Evolutionary conservation across 2,888 invertebrate species (phyloP), one percentile per base, ranked within the genome.

Genomic region (Metopia argyrocephala): DNA sequence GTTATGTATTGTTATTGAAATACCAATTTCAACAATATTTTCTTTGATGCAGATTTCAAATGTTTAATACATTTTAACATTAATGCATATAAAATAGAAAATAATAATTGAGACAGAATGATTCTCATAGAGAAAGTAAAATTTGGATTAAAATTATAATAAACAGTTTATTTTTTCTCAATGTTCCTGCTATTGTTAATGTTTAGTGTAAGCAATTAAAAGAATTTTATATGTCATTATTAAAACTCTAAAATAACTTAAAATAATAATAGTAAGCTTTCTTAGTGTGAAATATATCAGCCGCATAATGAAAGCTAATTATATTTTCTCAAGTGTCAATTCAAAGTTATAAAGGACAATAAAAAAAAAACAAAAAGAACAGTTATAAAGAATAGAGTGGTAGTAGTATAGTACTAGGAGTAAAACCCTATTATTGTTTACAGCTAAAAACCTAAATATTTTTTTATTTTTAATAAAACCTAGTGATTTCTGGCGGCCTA

Each of bases 141-240:
- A 61, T 38, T 31, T 46, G 45, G 54, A 38, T 52, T 48, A 25
- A 56, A 69, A 59, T 50, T 3, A 46, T 57, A 50, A 38, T 5
- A 20, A 52, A 64, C 28, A 48, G 56, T 38, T 73, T 52, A n/a
- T n/a, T n/a, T n/a, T n/a, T 83, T 84, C 76, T 84, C 81, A 80
- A 69, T 12, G 79, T 83, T 78, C 81, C 83, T 66, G 65, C 46
- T 62, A 66, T 75, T 27, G 27, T 54, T 62, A 28, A 54, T 66
- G 31, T 62, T n/a, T 56, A 59, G 38, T 52, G 48, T 48, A 66
- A 56, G n/a, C 38, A 38, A 38, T 38, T 18, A n/a, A 64, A 65
- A 59, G 48, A 59, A 75, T 52, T 21, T 66, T 48, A 61, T 62
- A 76, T 48, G 57, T 59, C 57, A 65, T 5, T 46, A 52, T 28